Conservation (phyloP, 2,888 invertebrate species). For the Parthenolecanium corni region DNA sequence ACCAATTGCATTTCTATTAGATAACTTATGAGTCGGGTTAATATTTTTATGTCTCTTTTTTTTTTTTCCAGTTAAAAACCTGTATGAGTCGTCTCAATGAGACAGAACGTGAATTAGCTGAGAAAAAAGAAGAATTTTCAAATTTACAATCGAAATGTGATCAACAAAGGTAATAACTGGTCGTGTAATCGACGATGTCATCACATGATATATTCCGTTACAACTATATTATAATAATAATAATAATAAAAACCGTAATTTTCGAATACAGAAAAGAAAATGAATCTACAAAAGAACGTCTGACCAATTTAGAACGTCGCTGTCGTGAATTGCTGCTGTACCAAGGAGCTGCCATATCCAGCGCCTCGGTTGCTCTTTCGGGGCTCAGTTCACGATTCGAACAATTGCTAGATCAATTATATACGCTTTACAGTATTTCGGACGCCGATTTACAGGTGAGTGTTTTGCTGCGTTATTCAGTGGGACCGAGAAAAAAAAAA, state of each 20-base stretch:
- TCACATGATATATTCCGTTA: background rate
- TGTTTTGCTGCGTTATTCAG: background rate
- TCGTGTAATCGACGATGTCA: background rate
- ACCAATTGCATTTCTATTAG: too few species aligned
- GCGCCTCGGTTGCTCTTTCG: slow-evolving; percentile 52
- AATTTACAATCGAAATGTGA: slow-evolving; percentile 68
- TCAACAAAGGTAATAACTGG: slow-evolving; percentile 50
- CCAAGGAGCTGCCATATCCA: slow-evolving; percentile 57
- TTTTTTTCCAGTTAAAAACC: background rate
- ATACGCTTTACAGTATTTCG: slow-evolving; percentile 61
- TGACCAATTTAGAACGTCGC: slow-evolving; percentile 50
- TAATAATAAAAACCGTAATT: background rate
- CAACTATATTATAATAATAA: background rate
- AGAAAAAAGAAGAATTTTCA: slow-evolving; percentile 62
- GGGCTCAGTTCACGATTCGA: slow-evolving; percentile 58
- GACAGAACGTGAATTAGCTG: slow-evolving; percentile 47
- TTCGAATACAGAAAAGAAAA: slow-evolving; percentile 49
- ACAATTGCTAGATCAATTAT: slow-evolving; percentile 58
- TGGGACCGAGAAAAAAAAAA: too few species aligned
- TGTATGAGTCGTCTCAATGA: slow-evolving; percentile 37
- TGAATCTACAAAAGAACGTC: slow-evolving; percentile 52
- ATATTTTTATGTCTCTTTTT: background rate
- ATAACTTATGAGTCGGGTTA: too few species aligned
- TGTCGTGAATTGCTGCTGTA: slow-evolving; percentile 53
- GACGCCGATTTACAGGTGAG: slow-evolving; percentile 59